These are phyloP conservation scores for Bovichtus diacanthus DNA, from an alignment of 2,797 vertebrate genomes.

Conservation along the genomic window DNA sequence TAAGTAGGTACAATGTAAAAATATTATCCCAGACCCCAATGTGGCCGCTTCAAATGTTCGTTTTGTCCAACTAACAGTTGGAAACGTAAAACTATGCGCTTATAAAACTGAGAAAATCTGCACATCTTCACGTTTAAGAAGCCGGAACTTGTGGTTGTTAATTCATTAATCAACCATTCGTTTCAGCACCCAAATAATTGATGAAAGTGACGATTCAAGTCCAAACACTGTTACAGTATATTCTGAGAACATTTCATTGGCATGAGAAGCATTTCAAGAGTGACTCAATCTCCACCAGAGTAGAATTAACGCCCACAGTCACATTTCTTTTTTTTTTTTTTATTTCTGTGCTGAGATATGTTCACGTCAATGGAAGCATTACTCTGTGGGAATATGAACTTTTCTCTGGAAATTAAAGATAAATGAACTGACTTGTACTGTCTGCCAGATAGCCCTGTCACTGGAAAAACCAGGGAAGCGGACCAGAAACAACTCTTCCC, in stretches of 20 bases:
- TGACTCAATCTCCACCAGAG: background rate
- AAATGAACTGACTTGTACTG: constrained; percentile 24
- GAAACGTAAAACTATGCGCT: background rate
- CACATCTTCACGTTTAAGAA: background rate
- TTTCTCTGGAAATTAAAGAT: constrained; percentile 45
- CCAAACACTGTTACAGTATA: background rate
- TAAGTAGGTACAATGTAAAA: background rate
- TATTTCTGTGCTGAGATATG: background rate
- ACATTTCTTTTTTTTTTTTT: background rate
- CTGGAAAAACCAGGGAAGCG: constrained; percentile 47
- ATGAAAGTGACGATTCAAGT: background rate
- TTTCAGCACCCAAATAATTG: too few relatives aligned
- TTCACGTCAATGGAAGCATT: background rate
- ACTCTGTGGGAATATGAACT: background rate
- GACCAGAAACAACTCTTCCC: constrained; percentile 51
- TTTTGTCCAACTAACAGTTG: background rate
- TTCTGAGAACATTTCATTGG: background rate
- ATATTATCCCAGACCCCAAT: too few relatives aligned
- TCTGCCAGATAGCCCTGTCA: constrained; percentile 36
- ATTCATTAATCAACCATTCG: background rate
- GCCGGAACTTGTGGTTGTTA: background rate
- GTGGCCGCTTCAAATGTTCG: background rate
- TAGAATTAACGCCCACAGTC: background rate
- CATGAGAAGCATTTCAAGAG: background rate
- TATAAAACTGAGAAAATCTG: background rate